Conservation (phyloP, 2,888 invertebrate genomes). For the Nymphalis c-album region DNA sequence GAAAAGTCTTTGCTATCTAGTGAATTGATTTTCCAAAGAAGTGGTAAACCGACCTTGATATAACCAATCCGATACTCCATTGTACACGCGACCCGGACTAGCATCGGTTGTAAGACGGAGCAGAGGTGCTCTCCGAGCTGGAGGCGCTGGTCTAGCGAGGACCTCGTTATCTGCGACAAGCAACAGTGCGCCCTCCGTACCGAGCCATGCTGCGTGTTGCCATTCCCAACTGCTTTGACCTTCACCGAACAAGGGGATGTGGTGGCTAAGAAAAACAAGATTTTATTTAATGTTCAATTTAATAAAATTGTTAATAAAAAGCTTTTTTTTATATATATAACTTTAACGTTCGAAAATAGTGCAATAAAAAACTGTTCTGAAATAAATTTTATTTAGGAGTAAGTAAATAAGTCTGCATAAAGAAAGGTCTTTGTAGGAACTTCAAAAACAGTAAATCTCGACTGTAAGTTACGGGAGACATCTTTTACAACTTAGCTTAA, state of each 20-base stretch:
- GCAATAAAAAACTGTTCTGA: not conserved
- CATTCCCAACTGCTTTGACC: constrained; percentile 85
- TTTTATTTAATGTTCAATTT: not conserved
- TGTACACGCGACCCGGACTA: constrained; percentile 90
- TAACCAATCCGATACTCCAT: constrained; percentile 97
- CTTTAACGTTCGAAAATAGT: not conserved
- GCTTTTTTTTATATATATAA: not conserved
- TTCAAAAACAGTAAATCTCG: constrained; percentile 33
- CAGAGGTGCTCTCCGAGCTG: constrained; percentile 83
- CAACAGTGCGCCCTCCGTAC: constrained; percentile 87
- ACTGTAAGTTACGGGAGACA: constrained; percentile 28
- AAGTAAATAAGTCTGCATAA: constrained; percentile 20
- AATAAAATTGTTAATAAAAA: not conserved
- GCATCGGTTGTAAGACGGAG: constrained; percentile 88
- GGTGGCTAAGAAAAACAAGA: constrained; percentile 81
- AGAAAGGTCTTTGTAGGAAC: constrained; percentile 43
- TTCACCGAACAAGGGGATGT: constrained; percentile 91
- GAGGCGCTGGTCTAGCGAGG: constrained; percentile 88
- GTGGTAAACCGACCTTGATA: constrained; percentile 88
- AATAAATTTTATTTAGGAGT: not conserved
- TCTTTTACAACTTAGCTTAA: constrained; percentile 12
- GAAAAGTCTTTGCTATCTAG: not conserved
- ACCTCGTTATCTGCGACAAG: constrained; percentile 95
- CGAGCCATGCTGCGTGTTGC: constrained; percentile 92
- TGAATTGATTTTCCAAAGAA: too few species aligned